phyloP scores from a whole-genome alignment of 2,113 vertebrate species.

The Otocyon megalotis region DNA sequence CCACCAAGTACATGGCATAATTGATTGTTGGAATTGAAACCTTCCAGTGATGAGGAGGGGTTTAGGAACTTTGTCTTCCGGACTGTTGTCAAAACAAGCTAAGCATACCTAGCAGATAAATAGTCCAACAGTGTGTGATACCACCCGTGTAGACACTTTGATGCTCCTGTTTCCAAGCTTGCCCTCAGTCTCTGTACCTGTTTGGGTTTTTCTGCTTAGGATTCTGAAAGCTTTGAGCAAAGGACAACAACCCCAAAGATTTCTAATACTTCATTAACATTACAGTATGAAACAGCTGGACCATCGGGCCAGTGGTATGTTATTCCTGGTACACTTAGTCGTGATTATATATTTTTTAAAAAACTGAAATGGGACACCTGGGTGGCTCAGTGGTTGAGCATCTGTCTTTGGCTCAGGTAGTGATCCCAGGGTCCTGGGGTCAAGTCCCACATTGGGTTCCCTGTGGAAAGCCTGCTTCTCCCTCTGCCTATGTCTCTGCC shows the following conservation, averaged over 20 bases:
- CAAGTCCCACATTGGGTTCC: too few relatives aligned
- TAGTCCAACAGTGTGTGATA: not conserved
- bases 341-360: not conserved
- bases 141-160: constrained; percentile 34
- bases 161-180: constrained; percentile 2
- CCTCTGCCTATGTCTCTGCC: too few relatives aligned
- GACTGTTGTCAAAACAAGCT: constrained; percentile 67
- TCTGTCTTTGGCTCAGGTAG: too few relatives aligned
- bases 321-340: not conserved
- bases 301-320: not conserved
- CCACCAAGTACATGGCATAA: constrained; percentile 48
- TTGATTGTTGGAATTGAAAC: constrained; percentile 51
- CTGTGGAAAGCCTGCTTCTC: too few relatives aligned
- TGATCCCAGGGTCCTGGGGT: too few relatives aligned
- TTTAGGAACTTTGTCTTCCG: constrained; percentile 30
- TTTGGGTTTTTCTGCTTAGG: constrained; percentile 8
- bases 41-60: not conserved
- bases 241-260: not conserved
- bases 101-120: constrained; percentile 40
- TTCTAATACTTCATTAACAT: not conserved
- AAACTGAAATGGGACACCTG: not conserved
- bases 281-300: not conserved
- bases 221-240: not conserved
- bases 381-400: too few relatives aligned
- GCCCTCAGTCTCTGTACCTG: not conserved